These are phyloP conservation scores for Numenius arquata DNA, from an alignment of 2,113 vertebrate species.

Conservation along the genomic window DNA sequence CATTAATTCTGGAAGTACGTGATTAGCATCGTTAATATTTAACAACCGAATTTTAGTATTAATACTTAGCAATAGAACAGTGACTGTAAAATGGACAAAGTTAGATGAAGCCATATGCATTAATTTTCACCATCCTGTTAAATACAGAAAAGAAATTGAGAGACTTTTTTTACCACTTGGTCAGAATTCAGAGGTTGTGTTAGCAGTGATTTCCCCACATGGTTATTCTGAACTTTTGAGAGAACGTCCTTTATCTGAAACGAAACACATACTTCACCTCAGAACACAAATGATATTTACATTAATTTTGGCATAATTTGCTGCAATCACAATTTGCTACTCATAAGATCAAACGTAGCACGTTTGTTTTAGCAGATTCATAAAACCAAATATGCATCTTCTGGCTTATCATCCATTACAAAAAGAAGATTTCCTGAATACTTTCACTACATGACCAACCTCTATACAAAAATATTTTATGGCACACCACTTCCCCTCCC, in stretches of 20 bases:
- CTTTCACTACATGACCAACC: neutral
- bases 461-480: neutral
- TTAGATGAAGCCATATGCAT: neutral
- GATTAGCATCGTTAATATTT: neutral
- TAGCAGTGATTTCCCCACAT: conserved; percentile 80
- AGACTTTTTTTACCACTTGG: conserved; percentile 78
- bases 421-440: neutral
- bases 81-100: neutral
- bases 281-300: neutral
- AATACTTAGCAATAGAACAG: neutral
- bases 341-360: neutral
- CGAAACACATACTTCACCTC: neutral
- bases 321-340: neutral
- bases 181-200: conserved; percentile 80
- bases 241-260: conserved; percentile 83
- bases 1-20: neutral
- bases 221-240: conserved; percentile 76
- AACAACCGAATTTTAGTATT: neutral
- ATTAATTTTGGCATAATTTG: neutral
- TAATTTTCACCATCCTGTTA: neutral
- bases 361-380: neutral
- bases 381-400: neutral
- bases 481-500: neutral
- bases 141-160: neutral
- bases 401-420: neutral